Conservation (phyloP, 2,113 vertebrate species). For the Ailurus styani region DNA sequence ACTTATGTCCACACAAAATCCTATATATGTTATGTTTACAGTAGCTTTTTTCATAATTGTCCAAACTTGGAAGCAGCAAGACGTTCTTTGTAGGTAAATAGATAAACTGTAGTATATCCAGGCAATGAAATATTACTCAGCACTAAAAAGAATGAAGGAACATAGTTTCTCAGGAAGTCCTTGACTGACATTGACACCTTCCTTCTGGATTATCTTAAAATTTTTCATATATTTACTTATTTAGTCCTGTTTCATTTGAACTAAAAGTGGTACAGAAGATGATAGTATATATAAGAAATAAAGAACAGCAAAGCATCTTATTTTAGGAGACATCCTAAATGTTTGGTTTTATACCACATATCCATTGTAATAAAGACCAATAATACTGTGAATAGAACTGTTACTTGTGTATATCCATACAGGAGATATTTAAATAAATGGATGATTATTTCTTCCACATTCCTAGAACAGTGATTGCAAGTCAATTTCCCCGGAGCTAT, state of each 20-base stretch:
- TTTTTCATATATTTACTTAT: background rate
- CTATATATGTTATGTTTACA: background rate
- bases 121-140: background rate
- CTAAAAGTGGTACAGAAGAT: background rate
- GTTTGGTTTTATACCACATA: background rate
- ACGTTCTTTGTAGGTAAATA: background rate
- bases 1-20: background rate
- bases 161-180: background rate
- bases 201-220: background rate
- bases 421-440: background rate
- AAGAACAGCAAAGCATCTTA: background rate
- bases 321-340: background rate
- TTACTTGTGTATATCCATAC: background rate
- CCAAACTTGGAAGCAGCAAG: background rate
- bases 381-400: background rate
- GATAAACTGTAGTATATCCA: background rate
- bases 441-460: background rate
- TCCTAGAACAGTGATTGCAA: background rate
- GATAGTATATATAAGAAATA: background rate
- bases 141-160: background rate
- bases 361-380: background rate
- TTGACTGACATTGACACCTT: background rate
- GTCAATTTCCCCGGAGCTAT: background rate
- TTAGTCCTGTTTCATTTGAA: background rate
- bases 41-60: background rate